Evolutionary conservation across 2,888 invertebrate genomes (phyloP), one percentile per base, ranked within the genome.

Genomic region (Amaurobius ferox): DNA sequence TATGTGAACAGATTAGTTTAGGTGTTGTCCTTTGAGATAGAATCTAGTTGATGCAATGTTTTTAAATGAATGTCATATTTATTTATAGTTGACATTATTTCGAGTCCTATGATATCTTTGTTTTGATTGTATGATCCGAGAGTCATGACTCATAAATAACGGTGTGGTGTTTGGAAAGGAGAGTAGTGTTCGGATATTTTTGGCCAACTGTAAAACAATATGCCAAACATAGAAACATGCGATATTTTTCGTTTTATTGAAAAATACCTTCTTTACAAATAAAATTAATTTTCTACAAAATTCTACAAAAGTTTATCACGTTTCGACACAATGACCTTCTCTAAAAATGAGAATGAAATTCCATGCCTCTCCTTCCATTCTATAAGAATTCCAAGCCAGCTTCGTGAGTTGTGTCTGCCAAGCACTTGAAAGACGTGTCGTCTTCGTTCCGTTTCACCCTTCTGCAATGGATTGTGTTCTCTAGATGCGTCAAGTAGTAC

Each of bases 361-460:
- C 6, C 2, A 44, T 7, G 11, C 6, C 5, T 35, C 11, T 35
- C 35, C 11, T 11, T 6, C 6, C 5, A 55, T 23, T 23, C 68
- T 70, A 86, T 30, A 86, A 55, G 28, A 78, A 86, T 61, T 86
- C 85, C n/a, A 86, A 61, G 5, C 40, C 67, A 0, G 73, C 30
- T 32, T 79, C 78, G 28, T 72, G 67, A 19, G n/a, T 62, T 11
- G 32, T 67, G 16, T 73, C 19, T 6, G 72, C 68, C 11, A 79
- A 28, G 28, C 67, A 72, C 35, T 61, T 55, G 1, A 61, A 40
- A 0, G 78, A 79, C 1, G 40, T 32, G n/a, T 79, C 68, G 13
- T 86, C 78, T 23, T 35, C 40, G 26, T 19, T 35, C 16, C 16
- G 13, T 55, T 3, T 2, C 0, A 70, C 26, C 11, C 26, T 13